phyloP scores from a whole-genome alignment of 2,113 vertebrate species.

The Gallinago paraguaiae region DNA sequence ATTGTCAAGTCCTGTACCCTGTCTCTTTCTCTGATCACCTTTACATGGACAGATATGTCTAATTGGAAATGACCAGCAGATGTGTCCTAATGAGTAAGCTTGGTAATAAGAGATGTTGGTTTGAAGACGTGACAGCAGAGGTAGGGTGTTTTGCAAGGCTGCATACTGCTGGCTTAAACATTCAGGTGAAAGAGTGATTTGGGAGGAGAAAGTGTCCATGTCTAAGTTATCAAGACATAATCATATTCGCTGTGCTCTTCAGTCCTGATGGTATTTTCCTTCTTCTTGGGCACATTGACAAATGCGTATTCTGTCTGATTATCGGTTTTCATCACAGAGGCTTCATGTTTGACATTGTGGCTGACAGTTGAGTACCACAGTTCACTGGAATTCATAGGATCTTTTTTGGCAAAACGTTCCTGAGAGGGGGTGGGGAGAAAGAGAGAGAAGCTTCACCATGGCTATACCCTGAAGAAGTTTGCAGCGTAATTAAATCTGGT shows the following conservation, averaged over 20 bases:
- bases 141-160: background rate
- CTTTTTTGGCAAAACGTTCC: background rate
- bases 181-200: background rate
- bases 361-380: conserved; percentile 56
- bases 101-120: background rate
- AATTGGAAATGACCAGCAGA: background rate
- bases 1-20: background rate
- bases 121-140: background rate
- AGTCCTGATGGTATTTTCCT: background rate
- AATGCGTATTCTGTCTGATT: conserved; percentile 41
- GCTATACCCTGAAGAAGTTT: background rate
- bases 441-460: background rate
- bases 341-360: background rate
- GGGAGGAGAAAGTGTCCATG: background rate
- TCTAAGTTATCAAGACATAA: conserved; percentile 7
- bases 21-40: background rate
- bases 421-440: background rate
- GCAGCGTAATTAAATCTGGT: accelerated
- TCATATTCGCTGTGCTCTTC: conserved; percentile 64
- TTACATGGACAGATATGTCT: background rate
- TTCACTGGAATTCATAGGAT: background rate
- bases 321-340: background rate
- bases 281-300: background rate
- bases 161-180: background rate
- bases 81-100: background rate